Evolutionary conservation across 2,113 vertebrate species (phyloP).

Genomic region (Microcebus jonahi): DNA sequence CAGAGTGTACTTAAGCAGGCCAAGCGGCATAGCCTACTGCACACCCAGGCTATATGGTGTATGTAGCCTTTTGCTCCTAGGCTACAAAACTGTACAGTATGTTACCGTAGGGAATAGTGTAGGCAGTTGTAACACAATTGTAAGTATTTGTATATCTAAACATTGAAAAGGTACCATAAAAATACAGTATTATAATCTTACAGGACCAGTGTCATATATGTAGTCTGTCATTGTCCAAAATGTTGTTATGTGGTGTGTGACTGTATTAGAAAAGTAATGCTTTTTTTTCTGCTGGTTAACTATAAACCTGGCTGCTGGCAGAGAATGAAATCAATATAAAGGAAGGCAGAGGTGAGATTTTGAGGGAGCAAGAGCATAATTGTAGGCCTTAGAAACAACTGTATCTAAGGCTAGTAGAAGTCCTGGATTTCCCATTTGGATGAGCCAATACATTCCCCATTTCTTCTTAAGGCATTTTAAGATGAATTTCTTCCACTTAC

Average conservation of each 20-base stretch:
- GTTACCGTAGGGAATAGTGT: background rate
- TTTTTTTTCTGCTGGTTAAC: background rate
- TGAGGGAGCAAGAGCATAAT: background rate
- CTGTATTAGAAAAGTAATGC: background rate
- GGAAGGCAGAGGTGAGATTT: background rate
- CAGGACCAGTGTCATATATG: background rate
- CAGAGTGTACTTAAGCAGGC: background rate
- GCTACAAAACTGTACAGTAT: background rate
- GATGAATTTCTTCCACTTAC: background rate
- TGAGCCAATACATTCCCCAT: background rate
- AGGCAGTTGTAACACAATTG: background rate
- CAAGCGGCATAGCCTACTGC: background rate
- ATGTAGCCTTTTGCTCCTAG: background rate
- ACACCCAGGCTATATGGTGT: background rate
- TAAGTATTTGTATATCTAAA: background rate
- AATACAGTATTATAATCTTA: background rate
- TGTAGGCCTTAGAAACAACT: background rate
- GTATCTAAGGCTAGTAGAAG: background rate
- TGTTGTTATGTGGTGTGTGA: background rate
- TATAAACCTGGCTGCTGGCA: background rate
- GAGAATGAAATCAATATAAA: constrained; percentile 15
- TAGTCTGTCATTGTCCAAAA: background rate
- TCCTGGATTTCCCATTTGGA: background rate
- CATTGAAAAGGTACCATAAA: background rate
- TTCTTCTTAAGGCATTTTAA: background rate